Base-by-base conservation (phyloP, 2,797 vertebrate genomes). In the Mormyrus hasselquistii region DNA sequence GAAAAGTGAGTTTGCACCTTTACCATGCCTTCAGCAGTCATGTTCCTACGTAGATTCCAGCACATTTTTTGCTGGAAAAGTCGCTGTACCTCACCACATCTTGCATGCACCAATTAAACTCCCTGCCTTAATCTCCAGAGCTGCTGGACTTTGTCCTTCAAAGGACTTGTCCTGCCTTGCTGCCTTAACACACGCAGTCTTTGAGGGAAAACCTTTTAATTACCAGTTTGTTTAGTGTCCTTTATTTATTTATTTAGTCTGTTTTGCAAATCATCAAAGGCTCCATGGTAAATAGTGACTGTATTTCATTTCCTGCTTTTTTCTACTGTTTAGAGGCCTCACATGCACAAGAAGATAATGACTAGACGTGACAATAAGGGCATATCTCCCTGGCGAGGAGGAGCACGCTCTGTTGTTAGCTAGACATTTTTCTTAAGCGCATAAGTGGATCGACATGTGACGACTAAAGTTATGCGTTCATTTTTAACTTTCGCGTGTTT, bases 131-230 rank as follows among this genome's bases (percentile, higher is more conserved):
- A 53, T 86, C 84, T 86, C 50, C 52, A 55, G 52, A 86, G 49
- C 50, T 86, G n/a, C 49, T 53, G 52, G 84, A 55, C 84, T 86
- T 52, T 86, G 84, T 29, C 84, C 84, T 86, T 55, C 84, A 53
- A 53, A 55, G 84, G 49, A 53, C 84, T 86, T 38, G 49, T 53
- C 25, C 84, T 55, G 49, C 84, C 49, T 44, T 47, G 76, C 41
- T 82, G 16, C 76, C 76, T n/a, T 47, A 47, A 47, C 76, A 82
- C 41, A 82, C 34, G 34, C 41, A 82, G 76, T 82, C 76, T 82
- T 82, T 82, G 76, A 82, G 76, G 76, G 76, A 55, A 86, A 86
- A 55, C 52, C 84, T 53, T 86, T 86, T 86, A 86, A 86, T 85
- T 85, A 50, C 49, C 83, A 85, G 47, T 50, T 50, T 85, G 83